Evolutionary conservation across 1,140 invertebrate genomes (phyloP), one percentile per base, ranked within the genome.

Genomic region (Dreissena rostriformis): DNA sequence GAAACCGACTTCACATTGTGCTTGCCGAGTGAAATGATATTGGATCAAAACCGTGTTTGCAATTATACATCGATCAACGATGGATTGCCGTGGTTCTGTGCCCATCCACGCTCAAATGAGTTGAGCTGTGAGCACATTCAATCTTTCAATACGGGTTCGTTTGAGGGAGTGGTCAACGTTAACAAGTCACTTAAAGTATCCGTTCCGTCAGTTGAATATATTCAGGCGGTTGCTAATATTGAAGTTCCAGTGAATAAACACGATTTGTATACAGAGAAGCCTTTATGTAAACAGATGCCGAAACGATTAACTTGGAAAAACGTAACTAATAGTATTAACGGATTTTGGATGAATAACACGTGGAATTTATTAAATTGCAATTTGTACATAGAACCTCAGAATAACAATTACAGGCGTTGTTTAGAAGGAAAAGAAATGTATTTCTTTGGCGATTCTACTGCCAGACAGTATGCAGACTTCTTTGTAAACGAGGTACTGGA

Each of bases 1-100:
- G n/a, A n/a, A 17, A n/a, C 55, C 26, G 82, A 71, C n/a, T 5
- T 24, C 10, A 77, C 82, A n/a, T 28, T 39, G 22, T 84, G 82
- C 63, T 49, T 67, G 0, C 52, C 82, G 0, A 71, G 63, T n/a
- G 63, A 49, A 39, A 57, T 28, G 4, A 77, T 84, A 29, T 57
- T 49, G 19, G 73, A 68, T 4, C 63, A 24, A 15, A 26, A 6
- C 19, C 22, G 51, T n/a, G 12, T 84, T 17, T 84, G 82, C 55
- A 84, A 84, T 22, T 84, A 76, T 24, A 84, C 82, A 0, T 12
- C 26, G 15, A 26, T 71, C 19, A 84, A 84, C 22, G 82, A 66
- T 22, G 68, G 68, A 7, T 77, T 84, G 82, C 49, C 66, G 24
- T 84, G 74, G 73, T 84, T 55, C 53, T 84, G 82, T 61, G 73